A percentile compares a stretch with the other conserved stretches of the same genome.
Conservation (phyloP, 2,113 vertebrate genomes). For the Actinemys pallida region DNA sequence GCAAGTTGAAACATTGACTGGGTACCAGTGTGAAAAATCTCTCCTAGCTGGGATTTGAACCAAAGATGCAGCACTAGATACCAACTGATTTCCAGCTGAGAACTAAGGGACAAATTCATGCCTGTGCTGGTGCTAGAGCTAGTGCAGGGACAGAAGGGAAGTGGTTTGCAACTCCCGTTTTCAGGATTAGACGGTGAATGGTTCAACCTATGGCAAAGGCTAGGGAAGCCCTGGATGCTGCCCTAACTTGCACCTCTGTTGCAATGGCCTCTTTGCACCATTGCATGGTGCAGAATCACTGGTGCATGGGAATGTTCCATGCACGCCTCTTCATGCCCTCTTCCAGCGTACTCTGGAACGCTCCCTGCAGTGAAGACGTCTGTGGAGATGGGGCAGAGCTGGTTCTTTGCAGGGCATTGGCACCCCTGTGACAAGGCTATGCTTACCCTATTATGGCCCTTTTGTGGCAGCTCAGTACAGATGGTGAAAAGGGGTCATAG, state of each 20-base stretch:
- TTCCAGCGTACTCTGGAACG: not conserved
- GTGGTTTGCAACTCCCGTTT: not conserved
- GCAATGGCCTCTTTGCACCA: not conserved
- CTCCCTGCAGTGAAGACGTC: not conserved
- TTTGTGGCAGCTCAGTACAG: not conserved
- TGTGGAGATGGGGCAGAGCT: not conserved
- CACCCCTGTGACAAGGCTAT: not conserved
- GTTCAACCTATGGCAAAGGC: not conserved
- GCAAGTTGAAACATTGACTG: not conserved
- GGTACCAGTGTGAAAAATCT: not conserved
- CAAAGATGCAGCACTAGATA: not conserved
- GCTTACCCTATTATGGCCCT: not conserved
- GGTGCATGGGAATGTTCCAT: not conserved
- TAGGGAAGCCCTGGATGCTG: not conserved
- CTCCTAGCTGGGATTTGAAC: not conserved
- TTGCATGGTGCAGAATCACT: not conserved
- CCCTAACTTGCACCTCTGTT: not conserved
- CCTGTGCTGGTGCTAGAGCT: not conserved
- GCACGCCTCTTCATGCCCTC: not conserved
- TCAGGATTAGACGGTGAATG: not conserved
- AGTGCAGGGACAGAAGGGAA: not conserved
- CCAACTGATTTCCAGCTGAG: not conserved
- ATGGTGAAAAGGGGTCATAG: not conserved
- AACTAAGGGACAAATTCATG: not conserved
- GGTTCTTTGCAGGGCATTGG: not conserved